Conservation (phyloP, 2,888 invertebrate species). For the Trichogramma evanescens region DNA sequence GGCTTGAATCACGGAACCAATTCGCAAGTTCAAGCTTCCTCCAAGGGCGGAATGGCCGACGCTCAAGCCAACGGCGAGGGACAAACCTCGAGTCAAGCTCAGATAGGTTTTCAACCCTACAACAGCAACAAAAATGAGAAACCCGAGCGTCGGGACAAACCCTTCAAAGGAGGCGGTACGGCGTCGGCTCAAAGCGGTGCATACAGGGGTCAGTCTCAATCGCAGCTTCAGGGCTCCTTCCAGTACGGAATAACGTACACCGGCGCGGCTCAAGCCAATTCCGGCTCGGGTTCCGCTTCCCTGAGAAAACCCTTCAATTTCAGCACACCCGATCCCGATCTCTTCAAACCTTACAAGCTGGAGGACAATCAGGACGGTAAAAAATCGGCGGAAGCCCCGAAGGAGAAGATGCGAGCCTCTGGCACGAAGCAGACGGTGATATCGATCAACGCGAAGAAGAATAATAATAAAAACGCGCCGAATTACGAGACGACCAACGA, state of each 20-base stretch:
- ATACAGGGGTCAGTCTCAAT: conserved; percentile 71
- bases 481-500: conserved; percentile 46
- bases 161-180: conserved; percentile 69
- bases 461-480: conserved; percentile 1
- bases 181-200: conserved; percentile 73
- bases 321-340: conserved; percentile 29
- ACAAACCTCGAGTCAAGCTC: conserved; percentile 80
- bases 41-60: conserved; percentile 77
- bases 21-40: conserved; percentile 72
- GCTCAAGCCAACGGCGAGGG: conserved; percentile 80
- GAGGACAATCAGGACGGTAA: conserved; percentile 12
- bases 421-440: conserved; percentile 16
- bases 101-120: conserved; percentile 77
- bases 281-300: conserved; percentile 52
- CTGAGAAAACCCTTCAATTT: conserved; percentile 42
- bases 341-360: conserved; percentile 36
- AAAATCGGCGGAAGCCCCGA: neutral
- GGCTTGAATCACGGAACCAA: conserved; percentile 71
- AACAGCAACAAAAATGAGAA: conserved; percentile 54
- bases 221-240: conserved; percentile 75
- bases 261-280: conserved; percentile 77
- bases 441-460: conserved; percentile 13
- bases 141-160: conserved; percentile 49
- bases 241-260: conserved; percentile 69
- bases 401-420: conserved; percentile 8